Evolutionary conservation across 2,113 vertebrate species (phyloP).

Genomic region (Zootoca vivipara): DNA sequence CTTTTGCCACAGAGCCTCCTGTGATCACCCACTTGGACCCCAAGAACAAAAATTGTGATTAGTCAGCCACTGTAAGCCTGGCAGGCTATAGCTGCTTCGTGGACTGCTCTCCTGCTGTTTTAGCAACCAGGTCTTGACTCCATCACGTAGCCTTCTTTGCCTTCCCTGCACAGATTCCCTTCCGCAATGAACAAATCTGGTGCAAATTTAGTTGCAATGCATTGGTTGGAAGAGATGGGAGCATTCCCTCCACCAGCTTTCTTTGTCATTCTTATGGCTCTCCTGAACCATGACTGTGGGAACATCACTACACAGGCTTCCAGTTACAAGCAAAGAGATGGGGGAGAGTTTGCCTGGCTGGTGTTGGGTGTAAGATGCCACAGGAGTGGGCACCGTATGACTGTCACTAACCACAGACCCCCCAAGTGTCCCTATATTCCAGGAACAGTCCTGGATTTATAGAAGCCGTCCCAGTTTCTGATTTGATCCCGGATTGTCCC

Average conservation of each 20-base stretch:
- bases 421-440: too few species aligned
- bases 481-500: too few species aligned
- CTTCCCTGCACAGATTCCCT: neutral
- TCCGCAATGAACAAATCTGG: neutral
- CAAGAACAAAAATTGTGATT: neutral
- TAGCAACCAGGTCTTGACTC: neutral
- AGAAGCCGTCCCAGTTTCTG: too few species aligned
- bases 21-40: neutral
- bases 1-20: neutral
- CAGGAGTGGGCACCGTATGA: neutral
- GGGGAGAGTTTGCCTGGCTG: neutral
- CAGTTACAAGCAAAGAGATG: neutral
- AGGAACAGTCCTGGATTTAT: too few species aligned
- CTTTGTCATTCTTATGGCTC: neutral
- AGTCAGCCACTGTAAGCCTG: too few species aligned
- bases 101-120: neutral
- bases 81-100: neutral
- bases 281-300: neutral
- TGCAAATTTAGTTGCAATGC: neutral
- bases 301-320: neutral
- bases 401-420: neutral
- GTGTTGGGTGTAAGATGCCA: neutral
- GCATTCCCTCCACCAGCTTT: neutral
- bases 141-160: neutral
- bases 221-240: neutral